Evolutionary conservation across 2,888 invertebrate species (phyloP), one percentile per base, ranked within the genome.

Genomic region (Drosophila mettleri): DNA sequence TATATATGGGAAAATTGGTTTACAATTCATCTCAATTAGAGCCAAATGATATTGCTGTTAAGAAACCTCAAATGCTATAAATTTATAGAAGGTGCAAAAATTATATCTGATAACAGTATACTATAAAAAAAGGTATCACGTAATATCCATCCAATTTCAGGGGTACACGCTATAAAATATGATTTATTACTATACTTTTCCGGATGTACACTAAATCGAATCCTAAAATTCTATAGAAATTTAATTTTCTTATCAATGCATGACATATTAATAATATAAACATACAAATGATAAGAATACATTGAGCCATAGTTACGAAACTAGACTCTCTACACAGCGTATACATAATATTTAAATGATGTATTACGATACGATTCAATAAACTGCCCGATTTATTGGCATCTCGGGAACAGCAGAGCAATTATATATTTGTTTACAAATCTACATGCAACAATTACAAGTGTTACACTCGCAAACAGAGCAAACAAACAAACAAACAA

Each of bases 381-480:
- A 14, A 18, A 10, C 16, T n/a, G 62, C 14, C 20, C 36, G 29
- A 43, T 63, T 52, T 52, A 61, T 39, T 41, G 36, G 7, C 59
- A 48, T 64, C 65, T 75, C 75, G 75, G 69, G 60, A 43, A n/a
- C 49, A 53, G 18, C 53, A 43, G 18, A 43, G 27, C 43, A 49
- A 61, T 58, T 63, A 57, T 48, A 43, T 39, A 24, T 18, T 4
- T 71, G 52, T 74, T 60, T 43, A 52, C 60, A 59, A 31, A 55
- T 54, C 54, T 43, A 54, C 38, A 34, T 63, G 61, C 63, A 63
- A 68, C 57, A 73, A 65, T 61, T 41, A 41, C 57, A 71, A 71
- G 46, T 45, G 57, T 39, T 45, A 54, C 60, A 46, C 59, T 63
- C 18, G 58, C 39, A 41, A 22, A 22, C 38, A 39, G 49, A 5